Evolutionary conservation across 2,797 vertebrate species (phyloP).

Genomic region (Remorina albescens): DNA sequence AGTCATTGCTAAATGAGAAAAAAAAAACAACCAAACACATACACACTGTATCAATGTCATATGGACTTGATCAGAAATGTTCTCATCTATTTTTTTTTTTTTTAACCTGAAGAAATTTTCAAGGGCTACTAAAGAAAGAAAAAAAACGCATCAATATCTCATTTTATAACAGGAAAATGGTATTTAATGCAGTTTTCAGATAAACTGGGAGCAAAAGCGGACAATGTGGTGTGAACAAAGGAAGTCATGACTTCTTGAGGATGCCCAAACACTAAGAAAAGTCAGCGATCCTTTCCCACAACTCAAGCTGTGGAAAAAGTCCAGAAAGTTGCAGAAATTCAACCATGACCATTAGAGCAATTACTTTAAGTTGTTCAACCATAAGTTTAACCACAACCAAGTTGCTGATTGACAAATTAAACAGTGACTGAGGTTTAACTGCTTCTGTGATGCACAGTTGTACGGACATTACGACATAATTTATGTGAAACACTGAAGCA

Average conservation of each 20-base stretch:
- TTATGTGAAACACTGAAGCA: too few species aligned
- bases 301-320: not conserved
- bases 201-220: not conserved
- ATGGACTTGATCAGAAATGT: not conserved
- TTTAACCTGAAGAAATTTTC: not conserved
- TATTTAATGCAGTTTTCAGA: not conserved
- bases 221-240: not conserved
- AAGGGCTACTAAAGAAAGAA: not conserved
- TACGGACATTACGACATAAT: too few species aligned
- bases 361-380: too few species aligned
- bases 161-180: not conserved
- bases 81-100: not conserved
- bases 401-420: too few species aligned
- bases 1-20: constrained; percentile 81
- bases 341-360: too few species aligned
- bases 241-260: not conserved
- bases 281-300: not conserved
- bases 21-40: constrained; percentile 4
- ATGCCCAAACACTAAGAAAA: not conserved
- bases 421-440: too few species aligned
- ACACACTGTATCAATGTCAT: not conserved
- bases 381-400: too few species aligned
- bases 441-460: too few species aligned
- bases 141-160: not conserved
- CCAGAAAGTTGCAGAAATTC: too few species aligned